These are phyloP conservation scores for Sebastes nivosus DNA, from an alignment of 2,797 vertebrate genomes.

Conservation along the genomic window DNA sequence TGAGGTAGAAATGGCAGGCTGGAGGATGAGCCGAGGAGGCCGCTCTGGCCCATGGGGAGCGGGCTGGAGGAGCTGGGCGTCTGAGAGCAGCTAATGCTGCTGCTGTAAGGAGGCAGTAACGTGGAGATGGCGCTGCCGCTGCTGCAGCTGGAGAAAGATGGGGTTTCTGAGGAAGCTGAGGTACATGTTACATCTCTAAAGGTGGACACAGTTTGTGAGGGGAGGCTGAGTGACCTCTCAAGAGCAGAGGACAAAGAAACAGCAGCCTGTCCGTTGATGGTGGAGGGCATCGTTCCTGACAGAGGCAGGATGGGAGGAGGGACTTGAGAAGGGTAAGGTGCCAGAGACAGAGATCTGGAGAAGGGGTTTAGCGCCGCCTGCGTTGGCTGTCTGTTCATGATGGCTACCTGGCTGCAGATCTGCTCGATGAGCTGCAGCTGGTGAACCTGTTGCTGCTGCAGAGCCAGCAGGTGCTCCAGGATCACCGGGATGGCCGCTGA, in stretches of 20 bases:
- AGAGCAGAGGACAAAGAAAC: constrained; percentile 76
- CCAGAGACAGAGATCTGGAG: constrained; percentile 73
- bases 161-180: constrained; percentile 72
- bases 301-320: constrained; percentile 84
- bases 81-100: constrained; percentile 74
- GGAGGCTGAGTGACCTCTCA: constrained; percentile 79
- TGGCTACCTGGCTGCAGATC: constrained; percentile 95
- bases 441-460: constrained; percentile 97
- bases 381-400: constrained; percentile 90
- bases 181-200: constrained; percentile 76
- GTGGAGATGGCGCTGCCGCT: constrained; percentile 57
- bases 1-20: constrained; percentile 95
- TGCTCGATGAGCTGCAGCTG: constrained; percentile 98
- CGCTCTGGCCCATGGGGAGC: constrained; percentile 83
- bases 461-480: constrained; percentile 93
- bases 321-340: constrained; percentile 84
- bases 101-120: constrained; percentile 74
- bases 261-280: constrained; percentile 80
- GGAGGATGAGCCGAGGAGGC: constrained; percentile 84
- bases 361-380: constrained; percentile 83
- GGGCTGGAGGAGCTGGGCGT: constrained; percentile 84
- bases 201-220: constrained; percentile 79
- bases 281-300: constrained; percentile 81
- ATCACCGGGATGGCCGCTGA: constrained; percentile 92
- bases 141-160: constrained; percentile 73